Evolutionary conservation across 2,888 invertebrate species (phyloP).

Genomic region (Odontomyia ornata): DNA sequence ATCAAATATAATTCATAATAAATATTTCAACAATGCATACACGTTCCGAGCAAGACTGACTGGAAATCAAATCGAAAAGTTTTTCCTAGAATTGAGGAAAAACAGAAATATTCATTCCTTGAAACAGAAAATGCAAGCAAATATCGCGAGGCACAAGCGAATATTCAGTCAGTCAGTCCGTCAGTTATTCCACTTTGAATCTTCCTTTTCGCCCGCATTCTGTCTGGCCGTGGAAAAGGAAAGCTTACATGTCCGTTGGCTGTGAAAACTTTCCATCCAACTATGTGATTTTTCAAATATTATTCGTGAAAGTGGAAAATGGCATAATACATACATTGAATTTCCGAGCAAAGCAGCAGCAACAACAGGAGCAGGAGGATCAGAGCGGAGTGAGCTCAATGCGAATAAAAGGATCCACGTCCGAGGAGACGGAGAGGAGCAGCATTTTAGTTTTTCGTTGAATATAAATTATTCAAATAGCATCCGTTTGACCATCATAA

Average conservation of each 20-base stretch:
- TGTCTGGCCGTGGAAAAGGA: not conserved
- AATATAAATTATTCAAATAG: conserved; percentile 37
- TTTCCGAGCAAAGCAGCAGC: not conserved
- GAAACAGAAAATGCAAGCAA: not conserved
- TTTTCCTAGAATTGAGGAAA: not conserved
- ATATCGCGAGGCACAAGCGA: no score
- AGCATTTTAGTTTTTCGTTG: conserved; percentile 14
- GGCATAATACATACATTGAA: conserved; percentile 11
- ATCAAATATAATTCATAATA: conserved; percentile 7
- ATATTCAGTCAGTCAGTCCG: no score
- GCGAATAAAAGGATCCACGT: not conserved
- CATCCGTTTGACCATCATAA: conserved; percentile 29
- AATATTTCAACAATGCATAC: conserved; percentile 27
- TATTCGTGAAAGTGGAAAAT: conserved; percentile 31
- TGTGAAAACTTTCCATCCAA: conserved; percentile 11
- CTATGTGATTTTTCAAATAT: conserved; percentile 2
- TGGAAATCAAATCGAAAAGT: conserved; percentile 19
- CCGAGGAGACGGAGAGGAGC: not conserved
- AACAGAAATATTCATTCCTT: not conserved
- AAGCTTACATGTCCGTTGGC: not conserved
- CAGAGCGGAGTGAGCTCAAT: not conserved
- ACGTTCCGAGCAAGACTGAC: not conserved
- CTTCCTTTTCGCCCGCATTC: not conserved
- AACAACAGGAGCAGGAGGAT: no score
- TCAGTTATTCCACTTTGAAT: no score